Conservation (phyloP, 2,888 invertebrate species). For the Athalia rosae region DNA sequence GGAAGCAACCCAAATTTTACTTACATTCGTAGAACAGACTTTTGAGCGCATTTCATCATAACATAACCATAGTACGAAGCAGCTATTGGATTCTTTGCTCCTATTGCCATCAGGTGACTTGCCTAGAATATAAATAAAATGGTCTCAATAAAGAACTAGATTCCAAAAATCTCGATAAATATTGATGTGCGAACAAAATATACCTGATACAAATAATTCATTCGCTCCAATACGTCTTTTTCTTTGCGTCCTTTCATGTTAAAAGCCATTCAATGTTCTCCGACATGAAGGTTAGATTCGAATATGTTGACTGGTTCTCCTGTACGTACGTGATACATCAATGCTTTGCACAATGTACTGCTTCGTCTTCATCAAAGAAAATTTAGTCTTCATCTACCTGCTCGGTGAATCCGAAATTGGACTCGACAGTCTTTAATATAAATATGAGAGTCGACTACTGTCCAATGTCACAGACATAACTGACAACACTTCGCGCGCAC, state of each 20-base stretch:
- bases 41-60: conserved; percentile 77
- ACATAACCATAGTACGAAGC: conserved; percentile 78
- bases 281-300: conserved; percentile 23
- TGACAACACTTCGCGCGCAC: not conserved
- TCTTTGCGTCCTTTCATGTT: conserved; percentile 77
- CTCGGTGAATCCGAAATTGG: no score
- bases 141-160: not conserved
- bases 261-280: not conserved
- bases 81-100: conserved; percentile 70
- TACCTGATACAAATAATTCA: conserved; percentile 83
- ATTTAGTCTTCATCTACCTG: not conserved
- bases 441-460: not conserved
- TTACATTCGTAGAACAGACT: conserved; percentile 79
- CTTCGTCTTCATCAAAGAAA: not conserved
- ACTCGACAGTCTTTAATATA: no score
- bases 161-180: not conserved
- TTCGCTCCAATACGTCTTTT: conserved; percentile 81
- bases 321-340: not conserved
- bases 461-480: no score
- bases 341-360: not conserved
- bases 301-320: not conserved
- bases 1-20: conserved; percentile 55
- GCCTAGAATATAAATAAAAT: conserved; percentile 71
- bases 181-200: conserved; percentile 46
- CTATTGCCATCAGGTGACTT: conserved; percentile 73